Conservation (phyloP, 2,797 vertebrate genomes). For the Danio choprae region DNA sequence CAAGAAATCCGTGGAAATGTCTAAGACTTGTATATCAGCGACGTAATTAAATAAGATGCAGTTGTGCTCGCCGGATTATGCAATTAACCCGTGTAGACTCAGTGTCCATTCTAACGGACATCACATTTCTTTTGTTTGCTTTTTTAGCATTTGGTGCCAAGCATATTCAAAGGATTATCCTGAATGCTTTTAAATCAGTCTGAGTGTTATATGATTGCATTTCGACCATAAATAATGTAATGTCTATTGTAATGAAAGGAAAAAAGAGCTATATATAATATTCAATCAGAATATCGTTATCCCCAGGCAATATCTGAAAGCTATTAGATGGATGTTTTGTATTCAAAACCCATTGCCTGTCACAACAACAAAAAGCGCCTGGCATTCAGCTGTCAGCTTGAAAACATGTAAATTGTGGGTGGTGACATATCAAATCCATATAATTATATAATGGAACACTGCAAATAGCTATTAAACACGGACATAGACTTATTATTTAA, state of each 20-base stretch:
- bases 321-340: background rate
- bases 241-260: background rate
- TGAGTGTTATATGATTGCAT: background rate
- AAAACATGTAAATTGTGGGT: background rate
- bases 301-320: background rate
- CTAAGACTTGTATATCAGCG: background rate
- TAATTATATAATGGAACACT: background rate
- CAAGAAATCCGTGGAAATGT: conserved; percentile 17
- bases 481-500: background rate
- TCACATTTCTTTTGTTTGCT: background rate
- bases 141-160: background rate
- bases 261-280: background rate
- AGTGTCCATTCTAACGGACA: conserved; percentile 9
- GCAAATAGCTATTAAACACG: background rate
- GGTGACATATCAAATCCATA: background rate
- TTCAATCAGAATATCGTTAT: background rate
- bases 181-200: background rate
- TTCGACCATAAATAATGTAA: background rate
- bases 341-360: background rate
- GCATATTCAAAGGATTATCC: background rate
- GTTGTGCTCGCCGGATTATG: conserved; percentile 5
- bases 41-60: conserved; percentile 9
- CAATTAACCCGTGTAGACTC: conserved; percentile 7
- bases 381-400: background rate
- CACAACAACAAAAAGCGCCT: background rate